Evolutionary conservation across 2,888 invertebrate species (phyloP), one percentile per base, ranked within the genome.

Genomic region (Ophion ellenae): DNA sequence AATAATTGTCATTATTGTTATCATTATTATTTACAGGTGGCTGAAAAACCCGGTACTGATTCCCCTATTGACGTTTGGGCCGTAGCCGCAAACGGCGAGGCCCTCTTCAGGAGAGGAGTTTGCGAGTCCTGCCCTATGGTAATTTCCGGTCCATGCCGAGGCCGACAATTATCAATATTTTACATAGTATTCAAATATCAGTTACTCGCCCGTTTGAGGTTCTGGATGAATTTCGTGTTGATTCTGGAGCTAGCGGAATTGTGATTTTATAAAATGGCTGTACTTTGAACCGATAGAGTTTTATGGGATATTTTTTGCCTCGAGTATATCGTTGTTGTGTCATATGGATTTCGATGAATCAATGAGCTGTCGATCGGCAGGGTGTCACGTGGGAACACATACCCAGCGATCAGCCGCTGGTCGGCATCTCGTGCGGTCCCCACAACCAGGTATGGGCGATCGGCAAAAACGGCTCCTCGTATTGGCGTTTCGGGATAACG

Each of bases 81-180:
- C 0, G 95, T 98, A 36, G 97, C 98, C 64, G 95, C 96, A 14
- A 97, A 97, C 90, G 98, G 98, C 6, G 98, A 98, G 94, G 98
- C 97, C 11, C 96, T 99, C 86, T 96, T 97, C 89, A 95, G 98
- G 76, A 95, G 96, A 85, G 98, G 97, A 59, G 98, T 98, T 1
- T 96, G 97, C 1, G 94, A 95, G 88, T 94, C 96, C 3, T 96
- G 96, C 92, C 97, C 97, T 11, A 95, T 96, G 93, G 98, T 98
- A 94, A 95, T 95, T 91, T 87, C 78, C 47, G 45, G 40, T 73
- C 76, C 28, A 40, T 40, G 40, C 40, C 40, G 2, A 7, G 40
- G 9, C 4, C 47, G 14, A 14, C 11, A 47, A 47, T 47, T 11
- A 47, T 47, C 47, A 47, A 11, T 2, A 47, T 47, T 47, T 47